Percentiles rank a stretch among this genome's conserved stretches.
phyloP scores from a whole-genome alignment of 2,113 vertebrate species.

The Acanthochromis polyacanthus region DNA sequence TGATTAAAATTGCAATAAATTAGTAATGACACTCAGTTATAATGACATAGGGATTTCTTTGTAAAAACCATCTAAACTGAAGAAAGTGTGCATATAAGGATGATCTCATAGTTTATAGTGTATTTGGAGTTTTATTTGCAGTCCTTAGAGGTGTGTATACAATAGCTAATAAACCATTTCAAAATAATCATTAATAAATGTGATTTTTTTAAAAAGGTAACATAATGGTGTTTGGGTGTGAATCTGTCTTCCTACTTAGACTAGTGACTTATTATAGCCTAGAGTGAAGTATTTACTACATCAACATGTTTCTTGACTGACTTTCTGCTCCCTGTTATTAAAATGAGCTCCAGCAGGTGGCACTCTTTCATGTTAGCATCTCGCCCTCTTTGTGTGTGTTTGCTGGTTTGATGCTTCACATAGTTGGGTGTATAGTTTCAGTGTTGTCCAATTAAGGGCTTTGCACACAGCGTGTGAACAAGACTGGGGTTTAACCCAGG shows the following conservation, averaged over 20 bases:
- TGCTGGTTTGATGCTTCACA: conserved; percentile 39
- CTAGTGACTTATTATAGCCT: background rate
- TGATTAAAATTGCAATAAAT: background rate
- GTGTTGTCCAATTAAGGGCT: conserved; percentile 62
- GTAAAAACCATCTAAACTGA: background rate
- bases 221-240: background rate
- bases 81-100: background rate
- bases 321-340: conserved; percentile 21
- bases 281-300: conserved; percentile 18
- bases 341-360: conserved; percentile 76
- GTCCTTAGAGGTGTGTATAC: too few species aligned
- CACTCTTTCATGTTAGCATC: conserved; percentile 77
- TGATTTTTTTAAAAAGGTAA: background rate
- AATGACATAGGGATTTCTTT: background rate
- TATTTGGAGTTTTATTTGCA: background rate
- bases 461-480: conserved; percentile 70
- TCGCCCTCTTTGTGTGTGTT: conserved; percentile 8
- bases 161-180: too few species aligned
- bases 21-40: background rate
- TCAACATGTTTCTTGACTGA: conserved; percentile 9
- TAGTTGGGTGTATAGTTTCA: conserved; percentile 68
- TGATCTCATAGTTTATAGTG: background rate
- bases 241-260: background rate
- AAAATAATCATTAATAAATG: too few species aligned
- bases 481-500: conserved; percentile 40